A percentile compares a stretch with the other conserved stretches of the same genome.
Conservation (phyloP, 1,140 invertebrate species). For the Schlechtendalia chinensis region DNA sequence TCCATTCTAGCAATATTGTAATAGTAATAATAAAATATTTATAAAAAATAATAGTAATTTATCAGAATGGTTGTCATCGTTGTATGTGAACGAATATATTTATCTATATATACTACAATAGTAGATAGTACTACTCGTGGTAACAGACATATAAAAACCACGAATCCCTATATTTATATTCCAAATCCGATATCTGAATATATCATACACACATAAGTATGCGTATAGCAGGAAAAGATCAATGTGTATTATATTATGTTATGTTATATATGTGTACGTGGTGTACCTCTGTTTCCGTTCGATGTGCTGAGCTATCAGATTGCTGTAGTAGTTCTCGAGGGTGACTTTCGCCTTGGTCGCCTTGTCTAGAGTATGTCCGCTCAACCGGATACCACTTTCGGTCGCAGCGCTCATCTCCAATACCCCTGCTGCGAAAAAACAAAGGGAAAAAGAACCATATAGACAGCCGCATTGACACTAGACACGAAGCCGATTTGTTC, state of each 20-base stretch:
- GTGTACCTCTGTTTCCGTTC: slow-evolving; percentile 89
- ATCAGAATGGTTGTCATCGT: too few species aligned
- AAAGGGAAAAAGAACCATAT: not conserved
- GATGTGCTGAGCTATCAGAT: slow-evolving; percentile 93
- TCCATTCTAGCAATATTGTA: too few species aligned
- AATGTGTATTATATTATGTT: not conserved
- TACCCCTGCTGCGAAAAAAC: slow-evolving; percentile 63
- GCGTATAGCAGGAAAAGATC: not conserved
- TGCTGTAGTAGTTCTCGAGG: slow-evolving; percentile 98
- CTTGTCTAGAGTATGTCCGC: slow-evolving; percentile 96
- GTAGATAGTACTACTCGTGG: too few species aligned
- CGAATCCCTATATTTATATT: too few species aligned
- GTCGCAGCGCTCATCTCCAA: slow-evolving; percentile 73
- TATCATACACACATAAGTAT: not conserved
- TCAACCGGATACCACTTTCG: slow-evolving; percentile 81
- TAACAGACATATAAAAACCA: too few species aligned
- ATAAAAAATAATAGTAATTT: too few species aligned
- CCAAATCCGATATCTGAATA: too few species aligned
- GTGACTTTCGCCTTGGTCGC: slow-evolving; percentile 99
- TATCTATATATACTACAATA: too few species aligned
- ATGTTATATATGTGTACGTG: not conserved
- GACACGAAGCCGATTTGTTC: not conserved
- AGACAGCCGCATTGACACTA: not conserved
- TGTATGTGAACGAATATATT: too few species aligned
- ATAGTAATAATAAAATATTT: too few species aligned